Evolutionary conservation across 2,888 invertebrate genomes (phyloP).

Genomic region (Clivina fossor): DNA sequence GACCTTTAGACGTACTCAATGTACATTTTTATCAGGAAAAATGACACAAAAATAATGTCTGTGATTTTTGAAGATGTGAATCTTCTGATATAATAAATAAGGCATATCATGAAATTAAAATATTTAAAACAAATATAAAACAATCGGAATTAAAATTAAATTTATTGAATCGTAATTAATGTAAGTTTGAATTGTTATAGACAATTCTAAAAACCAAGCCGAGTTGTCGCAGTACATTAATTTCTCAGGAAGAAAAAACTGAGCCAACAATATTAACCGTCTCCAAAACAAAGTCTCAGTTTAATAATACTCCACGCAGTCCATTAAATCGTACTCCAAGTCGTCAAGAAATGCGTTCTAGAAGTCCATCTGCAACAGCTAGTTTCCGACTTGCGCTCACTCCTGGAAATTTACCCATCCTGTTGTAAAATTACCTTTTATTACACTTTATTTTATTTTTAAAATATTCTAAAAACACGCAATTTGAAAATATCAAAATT

Average conservation of each 20-base stretch:
- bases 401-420: conserved; percentile 10
- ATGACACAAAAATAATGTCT: too few species aligned
- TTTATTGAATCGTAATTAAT: too few species aligned
- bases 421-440: conserved; percentile 10
- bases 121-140: too few species aligned
- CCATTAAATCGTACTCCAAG: conserved; percentile 2
- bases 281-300: not conserved
- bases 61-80: too few species aligned
- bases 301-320: not conserved
- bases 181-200: too few species aligned
- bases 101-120: too few species aligned
- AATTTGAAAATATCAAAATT: too few species aligned
- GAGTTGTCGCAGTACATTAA: conserved; percentile 22
- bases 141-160: too few species aligned
- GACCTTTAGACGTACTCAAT: too few species aligned
- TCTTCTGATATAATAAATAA: too few species aligned
- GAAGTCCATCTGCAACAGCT: not conserved
- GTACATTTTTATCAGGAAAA: too few species aligned
- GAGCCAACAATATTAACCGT: not conserved
- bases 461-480: too few species aligned
- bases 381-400: conserved; percentile 3
- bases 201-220: conserved; percentile 9
- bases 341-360: not conserved
- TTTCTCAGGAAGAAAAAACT: not conserved
- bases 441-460: conserved; percentile 6